Evolutionary conservation across 2,797 vertebrate genomes (phyloP).

Genomic region (Diplodus puntazzo): DNA sequence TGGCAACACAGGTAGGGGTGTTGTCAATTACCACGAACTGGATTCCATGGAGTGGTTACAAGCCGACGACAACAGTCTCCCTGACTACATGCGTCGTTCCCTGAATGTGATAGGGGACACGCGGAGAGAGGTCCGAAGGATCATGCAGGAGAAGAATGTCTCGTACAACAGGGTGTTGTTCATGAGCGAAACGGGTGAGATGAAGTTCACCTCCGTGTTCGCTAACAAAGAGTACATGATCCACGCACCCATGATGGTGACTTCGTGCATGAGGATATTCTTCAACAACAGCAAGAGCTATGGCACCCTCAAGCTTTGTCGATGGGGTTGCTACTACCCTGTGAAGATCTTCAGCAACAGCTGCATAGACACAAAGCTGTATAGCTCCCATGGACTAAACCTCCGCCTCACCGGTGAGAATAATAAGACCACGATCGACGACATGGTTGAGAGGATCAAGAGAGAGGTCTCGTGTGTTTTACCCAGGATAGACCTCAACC

Average conservation of each 20-base stretch:
- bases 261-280: not conserved
- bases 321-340: not conserved
- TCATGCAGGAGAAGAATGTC: not conserved
- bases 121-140: accelerated
- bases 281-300: not conserved
- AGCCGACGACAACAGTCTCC: not conserved
- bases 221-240: not conserved
- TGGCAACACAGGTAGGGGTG: not conserved
- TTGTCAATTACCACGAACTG: not conserved
- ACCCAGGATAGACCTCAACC: not conserved
- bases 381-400: not conserved
- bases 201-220: not conserved
- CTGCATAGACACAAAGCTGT: not conserved
- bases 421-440: not conserved
- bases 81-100: not conserved
- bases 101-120: slow-evolving; percentile 1
- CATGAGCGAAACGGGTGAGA: accelerated
- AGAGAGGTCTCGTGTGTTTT: not conserved
- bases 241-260: not conserved
- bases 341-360: slow-evolving; percentile 4
- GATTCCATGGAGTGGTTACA: not conserved
- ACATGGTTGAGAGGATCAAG: not conserved
- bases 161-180: slow-evolving; percentile 15
- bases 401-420: not conserved
- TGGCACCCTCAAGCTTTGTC: not conserved